Percentiles rank a stretch among this genome's conserved stretches.
Conservation (phyloP, 1,140 invertebrate species). For the Pissodes strobi region DNA sequence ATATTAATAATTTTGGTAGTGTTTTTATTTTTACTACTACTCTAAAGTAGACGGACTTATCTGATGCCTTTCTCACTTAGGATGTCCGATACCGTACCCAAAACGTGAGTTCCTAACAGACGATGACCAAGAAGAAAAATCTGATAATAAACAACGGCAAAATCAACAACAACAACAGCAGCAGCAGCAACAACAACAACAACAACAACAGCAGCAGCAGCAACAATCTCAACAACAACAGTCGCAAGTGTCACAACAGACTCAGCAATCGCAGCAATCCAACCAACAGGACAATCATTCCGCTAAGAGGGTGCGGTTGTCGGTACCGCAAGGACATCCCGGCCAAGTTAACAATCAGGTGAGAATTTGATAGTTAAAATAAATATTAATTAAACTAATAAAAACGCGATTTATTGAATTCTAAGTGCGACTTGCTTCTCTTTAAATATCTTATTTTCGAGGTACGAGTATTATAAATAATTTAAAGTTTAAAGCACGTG, state of each 20-base stretch:
- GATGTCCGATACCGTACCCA: conserved; percentile 96
- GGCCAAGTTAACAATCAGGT: conserved; percentile 51
- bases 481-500: too few relatives aligned
- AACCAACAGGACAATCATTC: conserved; percentile 46
- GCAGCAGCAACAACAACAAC: conserved; percentile 51
- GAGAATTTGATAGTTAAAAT: too few relatives aligned
- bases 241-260: conserved; percentile 35
- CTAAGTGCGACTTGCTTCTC: too few relatives aligned
- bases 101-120: conserved; percentile 98
- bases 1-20: too few relatives aligned
- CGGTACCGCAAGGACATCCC: conserved; percentile 45
- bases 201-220: conserved; percentile 42
- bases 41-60: too few relatives aligned
- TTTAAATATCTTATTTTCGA: too few relatives aligned
- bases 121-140: conserved; percentile 95
- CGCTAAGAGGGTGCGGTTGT: conserved; percentile 66
- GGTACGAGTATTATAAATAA: too few relatives aligned
- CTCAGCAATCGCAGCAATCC: conserved; percentile 49
- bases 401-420: too few relatives aligned
- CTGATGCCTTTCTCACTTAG: conserved; percentile 59
- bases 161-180: conserved; percentile 68
- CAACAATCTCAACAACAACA: too few relatives aligned
- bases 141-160: conserved; percentile 81
- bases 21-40: too few relatives aligned
- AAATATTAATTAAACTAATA: too few relatives aligned